These are phyloP conservation scores for Siphamia tubifer DNA, from an alignment of 2,113 vertebrate species.

Conservation along the genomic window DNA sequence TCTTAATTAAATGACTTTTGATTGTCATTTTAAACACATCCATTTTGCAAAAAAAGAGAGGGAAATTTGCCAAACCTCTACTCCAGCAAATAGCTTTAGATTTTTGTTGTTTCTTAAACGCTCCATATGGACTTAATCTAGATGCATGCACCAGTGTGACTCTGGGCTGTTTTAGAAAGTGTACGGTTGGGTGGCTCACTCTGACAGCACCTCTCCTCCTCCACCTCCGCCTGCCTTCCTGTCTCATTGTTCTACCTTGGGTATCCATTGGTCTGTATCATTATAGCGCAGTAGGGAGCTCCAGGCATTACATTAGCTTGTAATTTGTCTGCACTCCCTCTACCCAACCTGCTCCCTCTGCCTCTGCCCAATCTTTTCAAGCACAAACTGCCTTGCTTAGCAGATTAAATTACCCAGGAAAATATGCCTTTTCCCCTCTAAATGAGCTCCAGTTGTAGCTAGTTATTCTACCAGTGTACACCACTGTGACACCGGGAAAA, in stretches of 20 bases:
- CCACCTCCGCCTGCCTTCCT: slow-evolving; percentile 3
- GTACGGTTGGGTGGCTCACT: slow-evolving; percentile 16
- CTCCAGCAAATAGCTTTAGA: not conserved
- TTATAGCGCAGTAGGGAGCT: slow-evolving; percentile 51
- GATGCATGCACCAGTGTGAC: slow-evolving; percentile 6
- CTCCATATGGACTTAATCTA: not conserved
- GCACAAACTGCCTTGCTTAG: slow-evolving; percentile 19
- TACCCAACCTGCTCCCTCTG: not conserved
- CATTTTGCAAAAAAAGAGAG: no score
- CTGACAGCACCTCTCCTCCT: slow-evolving; percentile 33
- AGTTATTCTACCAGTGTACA: not conserved
- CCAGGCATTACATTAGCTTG: slow-evolving; percentile 51
- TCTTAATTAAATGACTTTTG: not conserved
- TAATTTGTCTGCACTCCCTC: slow-evolving; percentile 2
- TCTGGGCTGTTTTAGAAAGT: slow-evolving; percentile 12
- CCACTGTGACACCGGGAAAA: not conserved
- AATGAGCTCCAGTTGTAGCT: not conserved
- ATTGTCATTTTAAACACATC: not conserved
- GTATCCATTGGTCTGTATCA: slow-evolving; percentile 56
- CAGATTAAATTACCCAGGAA: slow-evolving; percentile 46
- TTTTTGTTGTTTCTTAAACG: not conserved
- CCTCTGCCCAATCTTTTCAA: not conserved
- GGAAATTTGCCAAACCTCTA: not conserved
- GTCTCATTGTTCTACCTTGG: slow-evolving; percentile 53
- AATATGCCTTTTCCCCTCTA: not conserved